A percentile compares a stretch with the other conserved stretches of the same genome.
Evolutionary conservation across 2,888 invertebrate species (phyloP).

Genomic region (Mimachlamys varia): DNA sequence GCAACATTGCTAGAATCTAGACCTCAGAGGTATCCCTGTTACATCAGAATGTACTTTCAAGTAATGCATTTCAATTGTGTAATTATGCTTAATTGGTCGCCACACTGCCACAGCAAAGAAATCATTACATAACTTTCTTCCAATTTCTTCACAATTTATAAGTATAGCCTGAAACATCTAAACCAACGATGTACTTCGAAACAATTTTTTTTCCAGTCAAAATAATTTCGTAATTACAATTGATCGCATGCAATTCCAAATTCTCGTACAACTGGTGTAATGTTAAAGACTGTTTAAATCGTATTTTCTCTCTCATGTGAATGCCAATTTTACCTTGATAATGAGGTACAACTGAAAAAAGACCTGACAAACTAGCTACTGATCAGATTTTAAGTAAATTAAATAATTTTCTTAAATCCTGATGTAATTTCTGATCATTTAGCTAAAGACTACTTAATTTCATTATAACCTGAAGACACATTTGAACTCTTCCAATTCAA

Average conservation of each 20-base stretch:
- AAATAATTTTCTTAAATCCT: background rate
- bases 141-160: no score
- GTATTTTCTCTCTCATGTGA: background rate
- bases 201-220: background rate
- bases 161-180: background rate
- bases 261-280: background rate
- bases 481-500: no score
- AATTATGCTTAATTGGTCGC: background rate
- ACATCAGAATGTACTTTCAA: background rate
- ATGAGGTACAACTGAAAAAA: background rate
- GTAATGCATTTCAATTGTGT: background rate
- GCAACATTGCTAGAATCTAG: no score
- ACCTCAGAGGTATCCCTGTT: no score
- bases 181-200: background rate
- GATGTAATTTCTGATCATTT: background rate
- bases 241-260: background rate
- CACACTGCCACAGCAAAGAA: background rate
- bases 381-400: background rate
- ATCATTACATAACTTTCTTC: background rate
- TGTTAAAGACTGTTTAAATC: background rate
- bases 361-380: background rate
- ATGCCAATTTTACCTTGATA: background rate
- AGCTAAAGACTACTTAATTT: background rate
- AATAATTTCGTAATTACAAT: background rate
- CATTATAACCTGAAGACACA: background rate